These are phyloP conservation scores for Cinara cedri DNA, from an alignment of 2,888 invertebrate genomes.

Conservation along the genomic window DNA sequence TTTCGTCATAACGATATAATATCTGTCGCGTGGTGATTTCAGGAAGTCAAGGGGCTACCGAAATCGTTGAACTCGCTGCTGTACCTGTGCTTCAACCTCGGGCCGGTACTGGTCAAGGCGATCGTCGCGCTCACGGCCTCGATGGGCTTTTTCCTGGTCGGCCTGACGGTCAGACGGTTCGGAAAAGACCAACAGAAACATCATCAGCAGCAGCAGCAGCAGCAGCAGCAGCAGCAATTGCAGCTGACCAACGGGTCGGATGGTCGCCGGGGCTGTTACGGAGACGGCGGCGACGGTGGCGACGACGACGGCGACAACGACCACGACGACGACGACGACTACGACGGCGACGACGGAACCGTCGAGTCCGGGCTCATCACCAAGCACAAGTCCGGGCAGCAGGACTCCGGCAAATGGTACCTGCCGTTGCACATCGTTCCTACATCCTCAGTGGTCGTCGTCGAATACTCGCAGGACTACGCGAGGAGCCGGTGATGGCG, in stretches of 20 bases:
- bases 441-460: neutral
- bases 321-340: neutral
- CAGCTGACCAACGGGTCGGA: neutral
- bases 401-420: neutral
- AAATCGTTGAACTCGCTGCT: slow-evolving; percentile 59
- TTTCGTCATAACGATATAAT: neutral
- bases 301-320: neutral
- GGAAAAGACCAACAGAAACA: slow-evolving; percentile 56
- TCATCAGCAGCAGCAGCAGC: slow-evolving; percentile 28
- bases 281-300: neutral
- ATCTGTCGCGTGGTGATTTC: neutral
- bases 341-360: neutral
- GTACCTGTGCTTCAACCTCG: slow-evolving; percentile 61
- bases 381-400: neutral
- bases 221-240: slow-evolving; percentile 11
- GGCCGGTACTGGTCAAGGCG: slow-evolving; percentile 60
- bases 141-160: slow-evolving; percentile 62
- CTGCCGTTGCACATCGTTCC: slow-evolving; percentile 21
- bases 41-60: slow-evolving; percentile 59
- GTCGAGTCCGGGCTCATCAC: slow-evolving; percentile 14
- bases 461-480: slow-evolving; percentile 22
- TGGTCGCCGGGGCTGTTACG: neutral
- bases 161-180: slow-evolving; percentile 61
- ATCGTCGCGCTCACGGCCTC: slow-evolving; percentile 61
- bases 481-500: slow-evolving; percentile 32